Evolutionary conservation across 2,113 vertebrate genomes (phyloP).

Genomic region (Dolichallabes microphthalmus): DNA sequence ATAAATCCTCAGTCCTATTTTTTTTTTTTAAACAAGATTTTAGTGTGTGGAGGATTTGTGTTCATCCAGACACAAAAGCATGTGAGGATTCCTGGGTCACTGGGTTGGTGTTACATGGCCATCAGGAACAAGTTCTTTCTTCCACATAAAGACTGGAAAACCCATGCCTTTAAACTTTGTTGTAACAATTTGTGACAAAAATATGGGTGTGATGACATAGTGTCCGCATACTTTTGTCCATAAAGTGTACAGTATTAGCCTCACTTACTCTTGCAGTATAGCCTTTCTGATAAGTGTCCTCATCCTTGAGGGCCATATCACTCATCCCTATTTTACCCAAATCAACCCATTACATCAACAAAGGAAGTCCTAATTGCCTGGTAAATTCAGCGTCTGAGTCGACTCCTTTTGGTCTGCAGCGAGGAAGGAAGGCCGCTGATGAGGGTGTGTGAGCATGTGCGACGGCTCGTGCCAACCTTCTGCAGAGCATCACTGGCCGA

Average conservation of each 20-base stretch:
- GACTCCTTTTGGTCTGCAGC: constrained; percentile 31
- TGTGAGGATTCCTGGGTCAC: background rate
- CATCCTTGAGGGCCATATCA: constrained; percentile 10
- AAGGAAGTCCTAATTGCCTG: constrained; percentile 39
- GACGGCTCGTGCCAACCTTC: constrained; percentile 27
- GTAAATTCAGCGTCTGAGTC: constrained; percentile 13
- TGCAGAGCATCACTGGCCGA: constrained; percentile 39
- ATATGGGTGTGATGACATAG: background rate
- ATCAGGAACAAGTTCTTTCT: background rate
- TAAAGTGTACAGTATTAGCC: background rate
- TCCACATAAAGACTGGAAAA: background rate
- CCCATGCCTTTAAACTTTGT: background rate
- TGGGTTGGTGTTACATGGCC: background rate
- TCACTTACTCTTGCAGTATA: background rate
- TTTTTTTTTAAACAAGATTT: background rate
- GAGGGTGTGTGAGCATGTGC: constrained; percentile 45
- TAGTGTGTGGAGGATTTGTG: background rate
- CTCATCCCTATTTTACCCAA: constrained; percentile 3
- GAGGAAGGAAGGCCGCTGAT: constrained; percentile 51
- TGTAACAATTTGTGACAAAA: background rate
- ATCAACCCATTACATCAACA: constrained; percentile 26
- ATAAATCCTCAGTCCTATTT: no score
- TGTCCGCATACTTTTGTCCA: constrained; percentile 10
- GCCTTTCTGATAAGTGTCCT: background rate
- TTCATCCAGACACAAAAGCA: background rate